Conservation (phyloP, 2,797 vertebrate genomes). For the Neostethus bicornis region DNA sequence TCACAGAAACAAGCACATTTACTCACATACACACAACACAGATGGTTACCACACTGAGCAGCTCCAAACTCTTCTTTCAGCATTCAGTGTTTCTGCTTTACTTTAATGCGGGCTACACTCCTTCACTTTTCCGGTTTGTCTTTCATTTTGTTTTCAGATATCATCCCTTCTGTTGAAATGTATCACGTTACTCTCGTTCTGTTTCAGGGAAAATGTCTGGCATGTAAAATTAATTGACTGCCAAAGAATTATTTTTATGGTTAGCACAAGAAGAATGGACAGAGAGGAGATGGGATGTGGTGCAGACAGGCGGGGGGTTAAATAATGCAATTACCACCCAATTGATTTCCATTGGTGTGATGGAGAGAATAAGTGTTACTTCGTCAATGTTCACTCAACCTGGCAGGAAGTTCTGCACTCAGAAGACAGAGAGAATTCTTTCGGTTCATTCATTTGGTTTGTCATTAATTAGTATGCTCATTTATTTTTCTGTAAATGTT, state of each 20-base stretch:
- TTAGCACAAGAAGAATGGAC: constrained; percentile 44
- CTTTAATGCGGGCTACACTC: constrained; percentile 30
- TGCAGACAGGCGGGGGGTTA: constrained; percentile 68
- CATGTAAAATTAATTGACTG: constrained; percentile 56
- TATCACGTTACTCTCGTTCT: constrained; percentile 36
- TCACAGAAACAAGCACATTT: constrained; percentile 26
- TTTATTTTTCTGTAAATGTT: constrained; percentile 41
- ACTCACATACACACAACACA: constrained; percentile 28
- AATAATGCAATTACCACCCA: constrained; percentile 78
- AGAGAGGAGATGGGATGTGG: constrained; percentile 58
- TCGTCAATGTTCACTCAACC: constrained; percentile 76
- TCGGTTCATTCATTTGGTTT: constrained; percentile 40
- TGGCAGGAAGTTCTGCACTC: constrained; percentile 58
- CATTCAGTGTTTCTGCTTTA: constrained; percentile 34
- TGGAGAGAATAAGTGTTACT: constrained; percentile 78
- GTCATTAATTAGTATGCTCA: constrained; percentile 43
- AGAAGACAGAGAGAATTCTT: constrained; percentile 38
- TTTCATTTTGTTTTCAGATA: constrained; percentile 34
- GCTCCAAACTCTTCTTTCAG: constrained; percentile 26
- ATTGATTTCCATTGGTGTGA: constrained; percentile 83
- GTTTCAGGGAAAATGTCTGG: constrained; percentile 37
- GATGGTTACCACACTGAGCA: constrained; percentile 39
- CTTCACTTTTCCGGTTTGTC: constrained; percentile 42
- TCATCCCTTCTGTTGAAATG: constrained; percentile 39
- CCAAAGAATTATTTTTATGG: constrained; percentile 53